These are phyloP conservation scores for Cheilosia scutellata DNA, from an alignment of 2,888 invertebrate species.

Conservation along the genomic window DNA sequence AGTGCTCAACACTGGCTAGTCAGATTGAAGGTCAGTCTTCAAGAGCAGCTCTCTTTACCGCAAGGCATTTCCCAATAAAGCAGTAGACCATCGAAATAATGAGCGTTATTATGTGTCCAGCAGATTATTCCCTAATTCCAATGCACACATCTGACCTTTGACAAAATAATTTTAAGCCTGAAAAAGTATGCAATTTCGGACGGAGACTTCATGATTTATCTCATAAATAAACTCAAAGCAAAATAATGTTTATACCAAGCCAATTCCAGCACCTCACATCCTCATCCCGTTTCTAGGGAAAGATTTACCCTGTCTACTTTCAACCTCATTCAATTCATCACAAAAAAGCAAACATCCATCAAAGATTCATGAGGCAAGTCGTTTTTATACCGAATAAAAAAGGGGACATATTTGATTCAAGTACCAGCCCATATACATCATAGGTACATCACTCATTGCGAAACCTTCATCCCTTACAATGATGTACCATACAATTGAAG, in stretches of 20 bases:
- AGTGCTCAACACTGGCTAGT: no score
- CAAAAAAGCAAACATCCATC: conserved; percentile 39
- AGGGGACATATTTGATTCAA: conserved; percentile 8
- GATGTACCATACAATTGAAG: conserved; percentile 53
- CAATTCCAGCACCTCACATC: not conserved
- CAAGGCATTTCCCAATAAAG: no score
- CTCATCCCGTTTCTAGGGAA: not conserved
- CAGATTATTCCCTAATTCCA: no score
- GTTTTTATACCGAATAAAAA: conserved; percentile 12
- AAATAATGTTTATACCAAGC: not conserved
- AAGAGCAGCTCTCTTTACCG: no score
- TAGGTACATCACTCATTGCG: not conserved
- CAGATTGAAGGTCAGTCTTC: no score
- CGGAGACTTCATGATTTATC: no score
- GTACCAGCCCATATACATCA: not conserved
- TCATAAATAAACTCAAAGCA: no score
- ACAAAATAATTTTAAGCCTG: no score
- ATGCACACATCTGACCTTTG: no score
- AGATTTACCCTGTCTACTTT: conserved; percentile 34
- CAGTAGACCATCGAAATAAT: no score
- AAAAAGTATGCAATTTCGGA: no score
- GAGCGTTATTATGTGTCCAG: no score
- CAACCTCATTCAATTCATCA: conserved; percentile 50
- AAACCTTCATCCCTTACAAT: conserved; percentile 8
- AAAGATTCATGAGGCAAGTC: conserved; percentile 33